Evolutionary conservation across 1,140 invertebrate species (phyloP).

Genomic region (Sinonovacula constricta): DNA sequence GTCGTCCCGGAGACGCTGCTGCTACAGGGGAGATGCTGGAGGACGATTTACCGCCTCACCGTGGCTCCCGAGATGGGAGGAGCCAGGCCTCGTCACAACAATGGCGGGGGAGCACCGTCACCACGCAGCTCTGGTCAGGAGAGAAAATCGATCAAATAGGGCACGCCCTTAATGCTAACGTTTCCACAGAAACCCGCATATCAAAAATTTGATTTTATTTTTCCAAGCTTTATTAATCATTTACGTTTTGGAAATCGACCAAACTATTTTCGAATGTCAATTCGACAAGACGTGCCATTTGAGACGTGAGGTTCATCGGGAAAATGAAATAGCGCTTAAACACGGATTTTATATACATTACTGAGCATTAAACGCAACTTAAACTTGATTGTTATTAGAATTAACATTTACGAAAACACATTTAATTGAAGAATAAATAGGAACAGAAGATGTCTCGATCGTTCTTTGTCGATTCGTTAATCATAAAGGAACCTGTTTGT

Average conservation of each 20-base stretch:
- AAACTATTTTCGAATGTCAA: not conserved
- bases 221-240: constrained; percentile 7
- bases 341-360: not conserved
- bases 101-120: constrained; percentile 3
- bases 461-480: constrained; percentile 64
- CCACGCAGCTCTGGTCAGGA: constrained; percentile 15
- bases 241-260: constrained; percentile 1
- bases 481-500: constrained; percentile 55
- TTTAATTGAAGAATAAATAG: not conserved
- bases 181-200: constrained; percentile 41
- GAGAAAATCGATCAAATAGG: constrained; percentile 23
- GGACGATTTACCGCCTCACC: constrained; percentile 30
- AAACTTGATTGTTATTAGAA: not conserved
- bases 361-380: not conserved
- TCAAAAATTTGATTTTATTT: constrained; percentile 34
- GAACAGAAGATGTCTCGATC: constrained; percentile 59
- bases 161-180: constrained; percentile 24
- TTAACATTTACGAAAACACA: not conserved
- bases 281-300: not conserved
- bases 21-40: constrained; percentile 27
- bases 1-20: constrained; percentile 19
- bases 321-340: not conserved
- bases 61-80: constrained; percentile 18
- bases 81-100: constrained; percentile 9
- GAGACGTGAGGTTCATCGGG: not conserved